phyloP scores from a whole-genome alignment of 1,140 invertebrate species.

The Dicyema japonicum region DNA sequence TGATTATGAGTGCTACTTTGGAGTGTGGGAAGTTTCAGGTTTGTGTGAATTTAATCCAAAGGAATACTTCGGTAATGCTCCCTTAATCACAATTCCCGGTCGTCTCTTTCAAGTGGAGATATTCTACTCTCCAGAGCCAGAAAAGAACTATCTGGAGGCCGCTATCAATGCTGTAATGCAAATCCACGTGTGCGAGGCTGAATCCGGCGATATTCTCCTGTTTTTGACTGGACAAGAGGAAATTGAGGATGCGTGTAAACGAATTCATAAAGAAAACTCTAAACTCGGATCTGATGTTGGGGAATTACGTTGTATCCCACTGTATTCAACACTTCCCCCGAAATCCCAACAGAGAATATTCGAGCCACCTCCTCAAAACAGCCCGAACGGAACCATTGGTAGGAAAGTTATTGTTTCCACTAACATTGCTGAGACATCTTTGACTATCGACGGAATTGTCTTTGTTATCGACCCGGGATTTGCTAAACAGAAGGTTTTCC shows the following conservation, averaged over 20 bases:
- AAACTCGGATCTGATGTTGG: slow-evolving; percentile 78
- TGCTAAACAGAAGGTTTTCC: slow-evolving; percentile 62
- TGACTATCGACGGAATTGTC: slow-evolving; percentile 97
- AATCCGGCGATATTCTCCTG: slow-evolving; percentile 54
- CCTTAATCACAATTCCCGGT: slow-evolving; percentile 85
- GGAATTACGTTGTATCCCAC: slow-evolving; percentile 79
- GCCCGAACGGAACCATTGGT: slow-evolving; percentile 65
- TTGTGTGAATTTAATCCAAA: slow-evolving; percentile 8
- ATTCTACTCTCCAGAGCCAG: slow-evolving; percentile 91
- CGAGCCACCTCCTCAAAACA: slow-evolving; percentile 50
- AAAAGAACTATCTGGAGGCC: slow-evolving; percentile 84
- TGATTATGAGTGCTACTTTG: slow-evolving; percentile 97
- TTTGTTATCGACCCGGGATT: slow-evolving; percentile 99
- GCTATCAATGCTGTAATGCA: slow-evolving; percentile 90
- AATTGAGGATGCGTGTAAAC: slow-evolving; percentile 94
- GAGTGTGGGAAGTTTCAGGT: slow-evolving; percentile 92
- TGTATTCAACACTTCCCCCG: slow-evolving; percentile 87
- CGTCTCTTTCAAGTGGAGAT: slow-evolving; percentile 83
- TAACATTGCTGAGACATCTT: slow-evolving; percentile 90
- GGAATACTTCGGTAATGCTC: slow-evolving; percentile 87
- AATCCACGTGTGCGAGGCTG: slow-evolving; percentile 93
- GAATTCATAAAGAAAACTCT: slow-evolving; percentile 77
- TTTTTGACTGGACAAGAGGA: slow-evolving; percentile 86
- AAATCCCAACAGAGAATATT: slow-evolving; percentile 88
- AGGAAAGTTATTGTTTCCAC: slow-evolving; percentile 80